These are phyloP conservation scores for Pipa parva DNA, from an alignment of 2,113 vertebrate genomes.

Conservation along the genomic window DNA sequence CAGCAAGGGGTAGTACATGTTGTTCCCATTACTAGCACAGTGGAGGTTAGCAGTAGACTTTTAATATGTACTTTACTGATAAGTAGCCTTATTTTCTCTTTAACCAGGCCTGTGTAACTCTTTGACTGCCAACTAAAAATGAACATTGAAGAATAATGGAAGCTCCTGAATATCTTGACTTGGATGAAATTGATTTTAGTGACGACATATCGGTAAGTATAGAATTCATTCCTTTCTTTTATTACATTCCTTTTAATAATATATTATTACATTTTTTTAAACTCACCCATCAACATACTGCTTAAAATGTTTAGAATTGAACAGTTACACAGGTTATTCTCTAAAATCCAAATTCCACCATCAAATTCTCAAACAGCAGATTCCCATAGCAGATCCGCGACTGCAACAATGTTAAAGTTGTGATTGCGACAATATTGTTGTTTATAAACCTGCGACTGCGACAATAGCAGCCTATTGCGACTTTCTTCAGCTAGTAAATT, in stretches of 20 bases:
- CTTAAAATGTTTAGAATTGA: not conserved
- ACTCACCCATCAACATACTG: no score
- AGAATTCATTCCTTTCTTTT: not conserved
- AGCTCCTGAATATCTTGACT: conserved; percentile 95
- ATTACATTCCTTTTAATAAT: no score
- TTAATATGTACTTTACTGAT: conserved; percentile 24
- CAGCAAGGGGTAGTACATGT: conserved; percentile 14
- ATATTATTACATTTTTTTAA: no score
- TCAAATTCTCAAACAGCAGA: no score
- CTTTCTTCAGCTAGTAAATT: no score
- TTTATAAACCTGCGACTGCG: no score
- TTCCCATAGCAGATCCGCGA: no score
- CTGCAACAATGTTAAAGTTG: no score
- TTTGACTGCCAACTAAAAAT: conserved; percentile 69
- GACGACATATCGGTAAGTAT: conserved; percentile 90
- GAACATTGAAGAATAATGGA: conserved; percentile 87
- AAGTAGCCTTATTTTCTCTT: conserved; percentile 44
- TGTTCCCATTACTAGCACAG: conserved; percentile 3
- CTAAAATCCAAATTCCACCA: no score
- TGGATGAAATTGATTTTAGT: conserved; percentile 98
- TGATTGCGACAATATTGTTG: no score
- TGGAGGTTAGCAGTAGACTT: not conserved
- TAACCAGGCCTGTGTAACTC: conserved; percentile 54
- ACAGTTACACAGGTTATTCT: no score
- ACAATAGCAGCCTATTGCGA: no score